Base-by-base conservation (phyloP, 2,113 vertebrate genomes). In the Catagonus wagneri region DNA sequence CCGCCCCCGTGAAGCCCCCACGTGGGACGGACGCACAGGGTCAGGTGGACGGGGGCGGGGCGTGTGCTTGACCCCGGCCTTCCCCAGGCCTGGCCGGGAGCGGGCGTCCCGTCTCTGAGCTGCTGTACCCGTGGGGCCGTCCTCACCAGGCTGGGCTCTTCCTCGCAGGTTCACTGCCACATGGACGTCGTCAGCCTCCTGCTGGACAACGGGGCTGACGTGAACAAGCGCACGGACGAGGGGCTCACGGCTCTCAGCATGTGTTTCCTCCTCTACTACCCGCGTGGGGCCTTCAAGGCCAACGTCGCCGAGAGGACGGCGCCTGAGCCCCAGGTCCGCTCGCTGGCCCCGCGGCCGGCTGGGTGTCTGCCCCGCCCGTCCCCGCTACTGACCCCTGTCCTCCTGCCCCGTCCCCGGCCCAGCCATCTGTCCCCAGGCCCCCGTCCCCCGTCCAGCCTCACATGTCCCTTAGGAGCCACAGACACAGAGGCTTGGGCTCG, bases 241-340 rank as follows among this genome's bases (percentile, higher is more conserved):
- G 99, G 99, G 87, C 97, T 99, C 96, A 99, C 99, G 1, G 98
- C 99, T 0, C 98, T 99, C 81, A 98, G 98, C 76, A 98, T 99
- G 83, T 99, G 99, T 90, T 95, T 98, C 72, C 97, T 99, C 27
- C 98, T 99, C n/a, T 99, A 98, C 96, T 99, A 99, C 94, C 99
- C 99, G 0, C 86, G 97, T 60, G 79, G 90, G 17, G 97, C 97
- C 91, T 98, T 99, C 86, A 97, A 98, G 61, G 78, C 89, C 75
- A 96, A 98, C n/a, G 66, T 98, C 11, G 97, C 98, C 0, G 69
- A 98, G 98, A 96, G 98, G 69, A 98, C 88, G 1, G 2, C 60
- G n/a, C 32, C 32, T 0, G 20, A 20, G 69, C 39, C n/a, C 74
- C 96, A 98, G 98, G 98, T 98, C 65, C 71, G 97, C 89, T 20